Conservation (phyloP, 2,113 vertebrate genomes). For the Cephalopholis sonnerati region DNA sequence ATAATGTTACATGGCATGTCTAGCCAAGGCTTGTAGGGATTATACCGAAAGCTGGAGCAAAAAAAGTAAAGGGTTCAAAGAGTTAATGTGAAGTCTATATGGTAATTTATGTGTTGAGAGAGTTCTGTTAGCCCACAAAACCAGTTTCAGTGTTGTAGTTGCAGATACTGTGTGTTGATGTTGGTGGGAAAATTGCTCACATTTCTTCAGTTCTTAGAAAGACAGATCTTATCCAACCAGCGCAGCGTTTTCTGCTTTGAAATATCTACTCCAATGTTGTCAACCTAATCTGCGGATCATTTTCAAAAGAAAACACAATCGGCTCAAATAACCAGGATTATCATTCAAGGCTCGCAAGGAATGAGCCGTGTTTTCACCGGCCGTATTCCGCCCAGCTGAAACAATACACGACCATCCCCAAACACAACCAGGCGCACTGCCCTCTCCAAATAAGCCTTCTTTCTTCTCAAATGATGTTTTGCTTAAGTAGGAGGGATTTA, state of each 20-base stretch:
- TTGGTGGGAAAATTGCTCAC: neutral
- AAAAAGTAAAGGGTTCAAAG: neutral
- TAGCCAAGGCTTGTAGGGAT: neutral
- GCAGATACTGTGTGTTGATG: neutral
- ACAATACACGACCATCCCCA: constrained; percentile 69
- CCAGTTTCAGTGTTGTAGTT: neutral
- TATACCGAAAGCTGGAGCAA: neutral
- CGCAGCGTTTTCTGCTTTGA: neutral
- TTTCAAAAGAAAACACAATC: constrained; percentile 19
- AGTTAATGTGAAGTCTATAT: neutral
- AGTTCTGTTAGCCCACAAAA: neutral
- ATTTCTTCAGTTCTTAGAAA: neutral
- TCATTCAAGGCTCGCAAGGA: constrained; percentile 13
- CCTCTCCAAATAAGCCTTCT: constrained; percentile 58
- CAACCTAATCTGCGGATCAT: constrained; percentile 1
- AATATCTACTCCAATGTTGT: constrained; percentile 4
- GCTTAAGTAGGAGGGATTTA: constrained; percentile 53
- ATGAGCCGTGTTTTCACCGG: constrained; percentile 26
- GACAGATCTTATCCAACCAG: neutral
- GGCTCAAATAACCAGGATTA: constrained; percentile 34
- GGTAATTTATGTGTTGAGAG: neutral
- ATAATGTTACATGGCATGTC: too few species aligned
- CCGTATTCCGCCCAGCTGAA: constrained; percentile 75
- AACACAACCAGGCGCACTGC: constrained; percentile 46
- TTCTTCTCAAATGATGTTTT: constrained; percentile 72